Conservation (phyloP, 2,113 vertebrate species). For the Hypocryptadius cinnamomeus region DNA sequence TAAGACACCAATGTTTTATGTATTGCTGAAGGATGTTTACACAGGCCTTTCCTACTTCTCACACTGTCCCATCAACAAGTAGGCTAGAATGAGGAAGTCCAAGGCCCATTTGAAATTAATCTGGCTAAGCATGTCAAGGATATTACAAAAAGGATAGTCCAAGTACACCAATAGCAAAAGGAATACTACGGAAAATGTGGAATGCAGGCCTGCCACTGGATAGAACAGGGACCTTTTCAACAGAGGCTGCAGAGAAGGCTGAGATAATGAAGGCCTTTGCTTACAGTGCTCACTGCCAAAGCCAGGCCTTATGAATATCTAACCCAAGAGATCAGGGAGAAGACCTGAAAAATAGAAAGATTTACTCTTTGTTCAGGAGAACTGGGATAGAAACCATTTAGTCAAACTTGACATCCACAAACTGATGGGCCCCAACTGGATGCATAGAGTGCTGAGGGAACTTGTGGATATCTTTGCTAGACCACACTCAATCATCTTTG, state of each 20-base stretch:
- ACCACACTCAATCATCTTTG: not conserved
- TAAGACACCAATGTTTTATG: not conserved
- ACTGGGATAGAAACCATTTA: not conserved
- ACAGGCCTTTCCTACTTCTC: not conserved
- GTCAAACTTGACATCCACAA: not conserved
- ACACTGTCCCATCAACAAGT: not conserved
- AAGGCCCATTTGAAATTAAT: not conserved
- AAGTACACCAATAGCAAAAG: not conserved
- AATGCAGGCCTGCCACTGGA: not conserved
- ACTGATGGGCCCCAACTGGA: fast-evolving
- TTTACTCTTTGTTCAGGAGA: not conserved
- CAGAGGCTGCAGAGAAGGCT: not conserved
- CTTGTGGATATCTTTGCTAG: not conserved
- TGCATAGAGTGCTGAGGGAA: not conserved
- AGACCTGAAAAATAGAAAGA: not conserved
- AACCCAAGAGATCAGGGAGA: not conserved
- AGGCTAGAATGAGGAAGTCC: not conserved
- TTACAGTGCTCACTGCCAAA: not conserved
- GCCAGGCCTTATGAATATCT: not conserved
- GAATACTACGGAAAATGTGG: not conserved
- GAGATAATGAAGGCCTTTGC: not conserved
- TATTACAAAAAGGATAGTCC: not conserved
- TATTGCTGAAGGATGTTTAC: not conserved
- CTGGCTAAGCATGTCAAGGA: not conserved
- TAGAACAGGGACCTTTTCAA: not conserved